Conservation (phyloP, 2,113 vertebrate species). For the Maccullochella peelii region DNA sequence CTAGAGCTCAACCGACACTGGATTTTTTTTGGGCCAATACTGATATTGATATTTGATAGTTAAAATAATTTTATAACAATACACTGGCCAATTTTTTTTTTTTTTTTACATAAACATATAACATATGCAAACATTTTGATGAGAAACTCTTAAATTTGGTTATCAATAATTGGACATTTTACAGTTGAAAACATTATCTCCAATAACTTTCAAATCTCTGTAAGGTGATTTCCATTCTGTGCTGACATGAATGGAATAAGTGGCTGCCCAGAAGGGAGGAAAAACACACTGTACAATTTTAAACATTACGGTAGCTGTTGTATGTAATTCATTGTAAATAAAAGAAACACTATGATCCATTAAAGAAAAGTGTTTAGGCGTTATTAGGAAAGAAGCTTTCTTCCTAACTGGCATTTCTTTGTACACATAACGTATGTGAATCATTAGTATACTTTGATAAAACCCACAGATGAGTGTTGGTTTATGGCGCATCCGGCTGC, state of each 20-base stretch:
- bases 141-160: too few relatives aligned
- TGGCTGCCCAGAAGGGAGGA: not conserved
- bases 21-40: too few relatives aligned
- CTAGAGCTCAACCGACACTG: too few relatives aligned
- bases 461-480: not conserved
- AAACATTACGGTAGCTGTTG: not conserved
- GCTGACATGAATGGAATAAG: not conserved
- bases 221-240: not conserved
- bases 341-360: not conserved
- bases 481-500: constrained; percentile 5
- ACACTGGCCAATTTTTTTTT: too few relatives aligned
- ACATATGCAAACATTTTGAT: too few relatives aligned
- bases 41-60: not conserved
- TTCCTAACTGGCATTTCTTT: not conserved
- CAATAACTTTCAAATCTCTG: not conserved
- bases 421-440: not conserved
- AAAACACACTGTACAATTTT: not conserved
- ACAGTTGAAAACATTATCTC: too few relatives aligned
- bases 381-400: not conserved
- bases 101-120: too few relatives aligned
- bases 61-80: not conserved
- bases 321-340: not conserved
- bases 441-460: not conserved
- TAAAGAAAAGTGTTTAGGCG: not conserved
- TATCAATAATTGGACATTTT: too few relatives aligned